Evolutionary conservation across 2,888 invertebrate genomes (phyloP), one percentile per base, ranked within the genome.

Genomic region (Drosophila neonasuta): DNA sequence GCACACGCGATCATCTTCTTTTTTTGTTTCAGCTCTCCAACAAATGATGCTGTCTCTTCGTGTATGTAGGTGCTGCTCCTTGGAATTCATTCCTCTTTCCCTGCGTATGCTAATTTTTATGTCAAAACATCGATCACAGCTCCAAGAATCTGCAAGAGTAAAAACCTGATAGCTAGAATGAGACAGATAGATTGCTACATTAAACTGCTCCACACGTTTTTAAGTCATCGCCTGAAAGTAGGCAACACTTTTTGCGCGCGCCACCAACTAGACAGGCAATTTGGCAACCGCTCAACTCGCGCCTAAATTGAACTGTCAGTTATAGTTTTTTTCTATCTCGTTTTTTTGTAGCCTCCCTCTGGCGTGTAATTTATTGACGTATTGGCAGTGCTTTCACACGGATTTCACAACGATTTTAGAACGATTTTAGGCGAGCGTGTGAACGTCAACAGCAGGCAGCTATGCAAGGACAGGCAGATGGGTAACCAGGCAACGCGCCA

Each of bases 61-160:
- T 32, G 32, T 10, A 3, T 32, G 13, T 54, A 32, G 45, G 58
- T 17, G 44, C 30, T 34, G 48, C 39, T 59, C 39, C 57, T 45
- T 55, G 62, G 49, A 57, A 48, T 55, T 29, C 59, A 42, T 50
- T 15, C 29, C 36, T 41, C 36, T 51, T 45, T 34, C 50, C 63
- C 70, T 59, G 68, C 58, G 67, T 82, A 88, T 88, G 87, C 84
- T 87, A 88, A 88, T 88, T 77, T 78, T 75, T 74, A 76, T 80
- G 85, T 85, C 86, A 80, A 77, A 81, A 58, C 86, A 88, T 87
- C 84, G 77, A 86, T 87, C 79, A 67, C 57, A 11, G 46, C 39
- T 9, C n/a, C 55, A 10, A 34, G 29, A 56, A 59, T 30, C 20
- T 2, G 24, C 46, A 0, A 11, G 8, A 32, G 9, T 9, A n/a